Evolutionary conservation across 2,113 vertebrate genomes (phyloP).

Genomic region (Peucedramus taeniatus): DNA sequence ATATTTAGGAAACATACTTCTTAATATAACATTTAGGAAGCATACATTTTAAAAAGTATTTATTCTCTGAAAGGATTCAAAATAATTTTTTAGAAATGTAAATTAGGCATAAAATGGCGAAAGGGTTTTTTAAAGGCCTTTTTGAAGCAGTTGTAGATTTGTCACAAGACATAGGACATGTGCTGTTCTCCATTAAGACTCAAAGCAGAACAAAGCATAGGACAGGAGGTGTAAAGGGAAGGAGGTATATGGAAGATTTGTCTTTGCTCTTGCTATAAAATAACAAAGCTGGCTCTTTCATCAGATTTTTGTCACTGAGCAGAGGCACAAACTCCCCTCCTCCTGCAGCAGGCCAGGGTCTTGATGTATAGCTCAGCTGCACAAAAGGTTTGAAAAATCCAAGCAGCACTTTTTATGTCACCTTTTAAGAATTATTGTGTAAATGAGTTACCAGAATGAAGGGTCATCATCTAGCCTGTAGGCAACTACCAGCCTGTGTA

Average conservation of each 20-base stretch:
- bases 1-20: conserved; percentile 28
- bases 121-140: background rate
- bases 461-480: background rate
- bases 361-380: background rate
- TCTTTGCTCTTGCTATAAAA: conserved; percentile 12
- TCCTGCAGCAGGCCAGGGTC: background rate
- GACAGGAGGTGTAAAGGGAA: background rate
- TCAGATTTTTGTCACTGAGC: background rate
- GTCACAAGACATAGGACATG: background rate
- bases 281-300: background rate
- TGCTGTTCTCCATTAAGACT: background rate
- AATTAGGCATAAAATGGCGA: background rate
- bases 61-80: conserved; percentile 41
- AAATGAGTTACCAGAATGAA: background rate
- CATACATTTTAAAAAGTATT: conserved; percentile 10
- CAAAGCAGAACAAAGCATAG: conserved; percentile 17
- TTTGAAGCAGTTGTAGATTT: background rate
- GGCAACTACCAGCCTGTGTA: background rate
- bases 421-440: background rate
- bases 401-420: background rate
- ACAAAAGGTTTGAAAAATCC: background rate
- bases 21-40: background rate
- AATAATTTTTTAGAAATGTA: conserved; percentile 38
- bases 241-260: background rate
- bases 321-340: background rate